Conservation (phyloP, 2,113 vertebrate species). For the Regulus satrapa region DNA sequence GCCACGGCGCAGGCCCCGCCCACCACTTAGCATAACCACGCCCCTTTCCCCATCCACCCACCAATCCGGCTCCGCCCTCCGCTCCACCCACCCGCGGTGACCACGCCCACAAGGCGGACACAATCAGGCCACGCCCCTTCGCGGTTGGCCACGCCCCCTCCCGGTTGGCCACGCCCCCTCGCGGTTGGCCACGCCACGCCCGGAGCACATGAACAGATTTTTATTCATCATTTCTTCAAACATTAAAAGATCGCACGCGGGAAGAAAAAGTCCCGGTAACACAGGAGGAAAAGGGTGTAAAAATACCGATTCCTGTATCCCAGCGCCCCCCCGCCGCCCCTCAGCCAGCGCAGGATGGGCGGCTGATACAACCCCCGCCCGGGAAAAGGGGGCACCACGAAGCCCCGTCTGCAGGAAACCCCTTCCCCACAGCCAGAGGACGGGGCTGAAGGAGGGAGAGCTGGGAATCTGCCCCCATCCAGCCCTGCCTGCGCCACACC, state of each 20-base stretch:
- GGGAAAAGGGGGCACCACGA: neutral
- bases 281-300: neutral
- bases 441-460: neutral
- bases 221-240: neutral
- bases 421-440: neutral
- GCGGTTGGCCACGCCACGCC: neutral
- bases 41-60: too few species aligned
- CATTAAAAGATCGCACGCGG: neutral
- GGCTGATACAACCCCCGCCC: rapidly evolving
- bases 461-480: neutral
- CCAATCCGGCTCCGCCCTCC: neutral
- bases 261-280: rapidly evolving
- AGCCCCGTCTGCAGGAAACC: neutral
- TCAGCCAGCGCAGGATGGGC: neutral
- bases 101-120: too few species aligned
- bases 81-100: rapidly evolving
- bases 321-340: neutral
- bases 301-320: neutral
- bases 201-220: neutral
- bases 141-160: too few species aligned
- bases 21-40: rapidly evolving
- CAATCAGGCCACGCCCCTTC: neutral
- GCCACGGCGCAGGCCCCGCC: neutral
- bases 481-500: neutral
- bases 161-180: rapidly evolving